A percentile compares a stretch with the other conserved stretches of the same genome.
Conservation (phyloP, 2,113 vertebrate genomes). For the Phoxinus phoxinus region DNA sequence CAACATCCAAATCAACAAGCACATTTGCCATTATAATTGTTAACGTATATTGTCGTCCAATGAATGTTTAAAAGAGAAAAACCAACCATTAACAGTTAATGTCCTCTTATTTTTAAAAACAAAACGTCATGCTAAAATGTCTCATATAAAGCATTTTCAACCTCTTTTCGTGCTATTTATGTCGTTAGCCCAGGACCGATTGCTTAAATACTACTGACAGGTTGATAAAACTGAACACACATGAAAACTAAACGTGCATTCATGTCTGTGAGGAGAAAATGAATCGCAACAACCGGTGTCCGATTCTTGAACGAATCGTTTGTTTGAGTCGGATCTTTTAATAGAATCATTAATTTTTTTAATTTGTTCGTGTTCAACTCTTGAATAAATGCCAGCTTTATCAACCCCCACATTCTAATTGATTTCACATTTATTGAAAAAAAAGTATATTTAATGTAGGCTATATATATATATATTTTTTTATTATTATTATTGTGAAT, state of each 20-base stretch:
- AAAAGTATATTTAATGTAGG: no score
- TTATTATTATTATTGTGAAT: no score
- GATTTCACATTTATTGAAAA: no score
- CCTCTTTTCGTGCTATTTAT: background rate
- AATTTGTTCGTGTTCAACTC: no score
- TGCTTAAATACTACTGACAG: background rate
- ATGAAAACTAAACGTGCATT: background rate
- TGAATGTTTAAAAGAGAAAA: background rate
- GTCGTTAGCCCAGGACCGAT: background rate
- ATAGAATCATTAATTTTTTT: background rate
- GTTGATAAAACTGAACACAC: background rate
- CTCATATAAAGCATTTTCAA: background rate
- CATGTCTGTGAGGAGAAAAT: background rate
- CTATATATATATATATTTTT: no score
- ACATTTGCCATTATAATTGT: slow-evolving; percentile 13
- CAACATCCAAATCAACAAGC: slow-evolving; percentile 75
- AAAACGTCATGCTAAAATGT: background rate
- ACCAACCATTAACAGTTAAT: background rate
- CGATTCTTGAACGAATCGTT: background rate
- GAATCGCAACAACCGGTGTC: background rate
- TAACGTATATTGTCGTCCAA: background rate
- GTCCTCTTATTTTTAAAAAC: background rate
- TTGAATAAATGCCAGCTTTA: no score
- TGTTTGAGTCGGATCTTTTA: background rate
- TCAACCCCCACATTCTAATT: no score